Percentiles rank a stretch among this genome's conserved stretches.
Evolutionary conservation across 2,888 invertebrate species (phyloP).

Genomic region (Netelia virgata): DNA sequence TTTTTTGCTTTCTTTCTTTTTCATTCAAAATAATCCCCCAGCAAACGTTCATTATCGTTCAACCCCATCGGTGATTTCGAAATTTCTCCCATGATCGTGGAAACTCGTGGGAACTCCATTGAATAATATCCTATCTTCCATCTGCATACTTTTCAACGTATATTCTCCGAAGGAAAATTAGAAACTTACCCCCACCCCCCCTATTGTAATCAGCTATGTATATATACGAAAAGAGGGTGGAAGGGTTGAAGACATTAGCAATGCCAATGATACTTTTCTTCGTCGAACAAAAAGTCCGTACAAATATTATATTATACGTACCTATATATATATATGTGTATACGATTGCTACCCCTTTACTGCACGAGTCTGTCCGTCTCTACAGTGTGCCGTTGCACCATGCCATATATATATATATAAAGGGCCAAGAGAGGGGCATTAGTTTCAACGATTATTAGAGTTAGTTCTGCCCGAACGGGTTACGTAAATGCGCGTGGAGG

Average conservation of each 20-base stretch:
- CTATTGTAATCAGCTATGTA: conserved; percentile 10
- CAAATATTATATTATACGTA: conserved; percentile 17
- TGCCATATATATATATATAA: conserved; percentile 29
- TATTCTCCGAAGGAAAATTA: conserved; percentile 36
- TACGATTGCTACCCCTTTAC: conserved; percentile 25
- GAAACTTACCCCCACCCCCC: conserved; percentile 39
- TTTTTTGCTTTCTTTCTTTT: neutral
- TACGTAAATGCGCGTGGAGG: conserved; percentile 81
- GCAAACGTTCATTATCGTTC: neutral
- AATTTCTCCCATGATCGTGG: neutral
- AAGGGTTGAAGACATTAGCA: conserved; percentile 44
- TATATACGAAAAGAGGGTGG: neutral
- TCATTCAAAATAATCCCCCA: too few species aligned
- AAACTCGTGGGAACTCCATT: neutral
- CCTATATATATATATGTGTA: conserved; percentile 30
- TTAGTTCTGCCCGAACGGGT: conserved; percentile 84
- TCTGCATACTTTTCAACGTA: neutral
- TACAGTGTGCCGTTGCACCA: conserved; percentile 14
- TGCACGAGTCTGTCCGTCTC: conserved; percentile 36
- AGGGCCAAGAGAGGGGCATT: conserved; percentile 80
- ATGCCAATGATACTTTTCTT: conserved; percentile 49
- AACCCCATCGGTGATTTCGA: neutral
- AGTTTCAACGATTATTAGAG: conserved; percentile 85
- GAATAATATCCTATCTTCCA: neutral
- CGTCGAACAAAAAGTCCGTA: conserved; percentile 23